Base-by-base conservation (phyloP, 2,113 vertebrate genomes). In the Elephantulus edwardii region DNA sequence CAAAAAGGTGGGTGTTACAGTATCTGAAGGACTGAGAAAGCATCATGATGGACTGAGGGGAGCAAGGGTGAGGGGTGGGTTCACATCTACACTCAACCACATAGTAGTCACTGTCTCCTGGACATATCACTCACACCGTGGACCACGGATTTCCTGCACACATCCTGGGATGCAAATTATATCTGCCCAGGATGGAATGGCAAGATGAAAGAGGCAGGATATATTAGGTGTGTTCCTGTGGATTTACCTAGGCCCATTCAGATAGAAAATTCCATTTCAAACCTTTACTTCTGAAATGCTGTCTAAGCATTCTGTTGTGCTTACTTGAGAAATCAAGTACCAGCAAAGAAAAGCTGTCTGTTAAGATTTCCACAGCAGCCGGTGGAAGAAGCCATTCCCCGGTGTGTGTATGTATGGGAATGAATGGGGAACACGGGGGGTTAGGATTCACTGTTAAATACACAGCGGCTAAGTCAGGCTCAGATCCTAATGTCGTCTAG, bases 41-140 rank as follows among this genome's bases (percentile, higher is more conserved):
- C 42, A 44, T 28, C 19, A 3, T 52, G 14, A 8, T 19, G 33
- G 26, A 62, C 9, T 30, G 22, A 10, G 17, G 17, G 7, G 14
- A 9, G 7, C 40, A 8, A 10, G 0, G 5, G 1, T 12, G 5
- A 6, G 10, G 12, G 28, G 0, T 16, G 3, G 10, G 20, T n/a
- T 11, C 33, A 16, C 3, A 16, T 33, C 72, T 48, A 33, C 24
- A 33, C 16, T 68, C 50, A 30, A 5, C 14, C 13, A 30, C 2
- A 1, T 3, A 38, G 19, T 3, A n/a, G 42, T 22, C 12, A 22
- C 7, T 6, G 68, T n/a, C 62, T 38, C 17, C 7, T 33, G 6
- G 50, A 8, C 13, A 64, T 77, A 42, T 30, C 14, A 64, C n/a
- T 56, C 58, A 46, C 35, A 79, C 16, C 6, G 83, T 46, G 80